Evolutionary conservation across 2,797 vertebrate species (phyloP), one percentile per base, ranked within the genome.

Genomic region (Zenarchopterus dispar): DNA sequence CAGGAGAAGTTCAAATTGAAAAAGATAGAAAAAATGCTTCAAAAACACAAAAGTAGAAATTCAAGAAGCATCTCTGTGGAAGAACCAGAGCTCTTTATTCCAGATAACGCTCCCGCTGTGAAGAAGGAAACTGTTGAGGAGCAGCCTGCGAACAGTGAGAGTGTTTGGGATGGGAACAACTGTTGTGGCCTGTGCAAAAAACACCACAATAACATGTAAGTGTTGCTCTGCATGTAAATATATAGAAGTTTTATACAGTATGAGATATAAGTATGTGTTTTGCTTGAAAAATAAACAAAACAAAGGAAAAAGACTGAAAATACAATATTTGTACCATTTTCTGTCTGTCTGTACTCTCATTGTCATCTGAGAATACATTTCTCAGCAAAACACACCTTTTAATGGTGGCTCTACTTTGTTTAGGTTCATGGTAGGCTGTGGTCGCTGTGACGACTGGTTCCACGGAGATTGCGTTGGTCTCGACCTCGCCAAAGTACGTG

Each of bases 381-480:
- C 6, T 33, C 0, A 57, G 17, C 26, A 16, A 51, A 45, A 56
- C 43, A 45, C 31, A n/a, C n/a, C 23, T 56, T 47, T 46, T 9
- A 45, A 62, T 19, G 42, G 58, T 21, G 23, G 6, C 1, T 0
- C 0, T 23, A 1, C 41, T 55, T 39, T 56, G 9, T 63, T 45
- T 39, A 99, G 98, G 91, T 99, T 99, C 86, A 99, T 99, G 98
- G 97, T 99, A 6, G 98, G 98, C 73, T 99, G 98, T 36, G 97
- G 97, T 50, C 95, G 95, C 82, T 99, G 98, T 70, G 97, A 99
- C 58, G 98, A 99, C 90, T 99, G 98, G 98, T 99, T 99, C 92
- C 98, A 99, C 3, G 97, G 98, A 1, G 98, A 99, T 78, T 99
- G 98, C 62, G 96, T 98, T 74, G 98, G 98, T 22, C 89, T 99